A percentile compares a stretch with the other conserved stretches of the same genome.
Evolutionary conservation across 2,113 vertebrate genomes (phyloP).

Genomic region (Psittacula cyanocephala): DNA sequence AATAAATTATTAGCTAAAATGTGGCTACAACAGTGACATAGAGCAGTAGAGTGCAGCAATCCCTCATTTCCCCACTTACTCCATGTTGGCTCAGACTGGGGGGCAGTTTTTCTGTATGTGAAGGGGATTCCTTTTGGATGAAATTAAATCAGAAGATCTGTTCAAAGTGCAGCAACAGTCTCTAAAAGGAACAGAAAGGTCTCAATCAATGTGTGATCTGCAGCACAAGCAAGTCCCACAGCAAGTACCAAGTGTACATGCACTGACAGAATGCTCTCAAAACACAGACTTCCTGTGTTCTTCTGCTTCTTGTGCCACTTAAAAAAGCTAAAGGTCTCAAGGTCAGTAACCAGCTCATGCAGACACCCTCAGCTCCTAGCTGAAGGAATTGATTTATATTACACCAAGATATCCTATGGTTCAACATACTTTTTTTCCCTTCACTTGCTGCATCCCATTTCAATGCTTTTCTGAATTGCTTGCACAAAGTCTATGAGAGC

Average conservation of each 20-base stretch:
- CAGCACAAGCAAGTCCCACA: conserved; percentile 42
- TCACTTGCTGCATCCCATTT: neutral
- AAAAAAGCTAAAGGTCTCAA: neutral
- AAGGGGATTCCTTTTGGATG: conserved; percentile 53
- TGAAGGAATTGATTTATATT: neutral
- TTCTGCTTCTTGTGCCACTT: neutral
- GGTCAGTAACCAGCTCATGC: neutral
- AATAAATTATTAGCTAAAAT: neutral
- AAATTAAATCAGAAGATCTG: conserved; percentile 54
- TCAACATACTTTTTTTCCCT: neutral
- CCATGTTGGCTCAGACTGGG: conserved; percentile 44
- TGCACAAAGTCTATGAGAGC: neutral
- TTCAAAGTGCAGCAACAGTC: conserved; percentile 56
- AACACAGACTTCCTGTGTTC: neutral
- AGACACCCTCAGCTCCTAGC: neutral
- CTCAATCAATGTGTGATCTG: conserved; percentile 40
- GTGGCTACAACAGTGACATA: neutral
- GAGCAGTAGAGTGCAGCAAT: conserved; percentile 2
- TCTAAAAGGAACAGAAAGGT: conserved; percentile 62
- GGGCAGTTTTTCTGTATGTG: conserved; percentile 47
- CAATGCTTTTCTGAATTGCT: neutral
- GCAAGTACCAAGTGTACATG: conserved; percentile 9
- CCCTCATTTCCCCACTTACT: conserved; percentile 47
- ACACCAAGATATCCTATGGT: neutral
- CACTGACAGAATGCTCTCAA: neutral